A percentile compares a stretch with the other conserved stretches of the same genome.
phyloP scores from a whole-genome alignment of 2,113 vertebrate species.

The Amazona vittata region DNA sequence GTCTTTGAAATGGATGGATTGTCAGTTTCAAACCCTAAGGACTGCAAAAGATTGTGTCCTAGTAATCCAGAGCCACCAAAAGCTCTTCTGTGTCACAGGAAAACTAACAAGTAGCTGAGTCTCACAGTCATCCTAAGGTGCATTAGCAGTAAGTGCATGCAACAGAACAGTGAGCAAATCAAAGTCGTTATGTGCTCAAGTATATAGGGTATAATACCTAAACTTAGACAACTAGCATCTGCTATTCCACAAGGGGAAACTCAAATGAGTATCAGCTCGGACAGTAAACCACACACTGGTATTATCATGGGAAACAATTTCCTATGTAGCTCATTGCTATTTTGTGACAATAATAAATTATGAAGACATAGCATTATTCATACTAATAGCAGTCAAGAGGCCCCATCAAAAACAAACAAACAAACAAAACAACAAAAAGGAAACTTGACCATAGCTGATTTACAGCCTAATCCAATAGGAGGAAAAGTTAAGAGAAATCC shows the following conservation, averaged over 20 bases:
- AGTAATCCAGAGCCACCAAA: not conserved
- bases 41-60: not conserved
- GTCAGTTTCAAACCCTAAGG: not conserved
- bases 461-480: not conserved
- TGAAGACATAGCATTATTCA: slow-evolving; percentile 4
- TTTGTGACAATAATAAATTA: slow-evolving; percentile 9
- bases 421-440: not conserved
- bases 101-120: not conserved
- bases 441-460: not conserved
- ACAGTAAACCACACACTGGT: not conserved
- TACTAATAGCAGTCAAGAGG: not conserved
- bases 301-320: not conserved
- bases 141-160: not conserved
- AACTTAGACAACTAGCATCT: not conserved
- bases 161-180: not conserved
- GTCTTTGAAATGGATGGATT: not conserved
- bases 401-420: not conserved
- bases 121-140: not conserved
- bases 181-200: not conserved
- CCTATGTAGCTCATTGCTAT: not conserved
- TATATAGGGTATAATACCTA: not conserved
- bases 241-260: not conserved
- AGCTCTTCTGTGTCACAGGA: not conserved
- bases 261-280: not conserved
- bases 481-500: not conserved